phyloP scores from a whole-genome alignment of 2,113 vertebrate species.

The Nannospalax galili region DNA sequence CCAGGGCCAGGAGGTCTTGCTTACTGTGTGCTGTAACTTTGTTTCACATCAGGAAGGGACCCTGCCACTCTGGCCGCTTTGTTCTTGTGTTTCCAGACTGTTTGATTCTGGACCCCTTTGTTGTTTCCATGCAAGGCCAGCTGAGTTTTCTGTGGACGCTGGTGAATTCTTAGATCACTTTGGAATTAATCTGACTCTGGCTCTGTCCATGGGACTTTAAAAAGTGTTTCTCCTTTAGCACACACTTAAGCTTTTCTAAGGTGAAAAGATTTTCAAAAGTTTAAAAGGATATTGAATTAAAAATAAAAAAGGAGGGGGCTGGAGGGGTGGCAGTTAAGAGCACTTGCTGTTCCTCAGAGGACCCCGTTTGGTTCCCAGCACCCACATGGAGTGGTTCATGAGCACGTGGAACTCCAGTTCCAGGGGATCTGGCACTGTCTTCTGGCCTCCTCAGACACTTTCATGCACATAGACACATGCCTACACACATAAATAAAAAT shows the following conservation, averaged over 20 bases:
- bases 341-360: no score
- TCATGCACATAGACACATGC: no score
- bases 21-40: neutral
- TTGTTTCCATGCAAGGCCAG: neutral
- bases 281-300: neutral
- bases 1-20: no score
- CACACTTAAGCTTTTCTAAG: neutral
- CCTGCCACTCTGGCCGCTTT: neutral
- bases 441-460: no score
- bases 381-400: no score
- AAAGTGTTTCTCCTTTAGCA: neutral
- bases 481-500: no score
- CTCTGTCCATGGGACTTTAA: neutral
- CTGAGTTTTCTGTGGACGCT: neutral
- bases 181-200: neutral
- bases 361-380: no score
- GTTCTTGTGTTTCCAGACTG: neutral
- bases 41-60: neutral
- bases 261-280: neutral
- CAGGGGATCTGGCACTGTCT: no score
- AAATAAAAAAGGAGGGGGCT: neutral
- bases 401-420: no score
- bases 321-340: no score
- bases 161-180: neutral
- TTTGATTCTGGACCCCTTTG: neutral